Evolutionary conservation across 1,140 invertebrate species (phyloP), one percentile per base, ranked within the genome.

Genomic region (Muscidifurax raptorellus): DNA sequence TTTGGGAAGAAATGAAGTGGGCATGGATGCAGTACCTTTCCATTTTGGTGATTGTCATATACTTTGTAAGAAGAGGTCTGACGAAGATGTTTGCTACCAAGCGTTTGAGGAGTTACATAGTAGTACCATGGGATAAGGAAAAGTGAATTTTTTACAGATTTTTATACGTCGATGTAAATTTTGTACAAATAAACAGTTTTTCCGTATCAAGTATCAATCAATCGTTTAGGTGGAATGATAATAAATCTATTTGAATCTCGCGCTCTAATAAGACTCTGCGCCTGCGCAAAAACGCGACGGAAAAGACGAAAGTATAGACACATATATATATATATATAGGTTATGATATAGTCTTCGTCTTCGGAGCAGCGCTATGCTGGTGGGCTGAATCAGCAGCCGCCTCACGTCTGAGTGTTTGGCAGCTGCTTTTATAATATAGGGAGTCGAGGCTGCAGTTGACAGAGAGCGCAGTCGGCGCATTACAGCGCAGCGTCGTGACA

Each of bases 1-100:
- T 95, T 85, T 95, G 94, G 95, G 94, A 95, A 87, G 93, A 94
- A 86, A 90, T 95, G 18, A 95, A 95, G 90, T 95, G 95, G 94
- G 95, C 94, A 25, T 96, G 95, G 94, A 93, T 96, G 12, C 94
- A 94, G 83, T 94, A 94, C 86, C 83, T 94, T 44, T 92, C 93
- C 4, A 87, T 93, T 27, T 85, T 94, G 52, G 85, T 94, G 0
- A 87, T 93, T 3, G 90, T 91, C 32, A 76, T 90, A 6, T 93
- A 91, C n/a, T 72, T 93, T 75, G 67, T 87, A 0, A 91, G 88
- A 52, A 86, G 86, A 25, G 59, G 89, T 22, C 75, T 91, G 59
- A 87, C 89, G 25, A 89, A 88, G 78, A 85, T 92, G 30, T 89
- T 93, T 47, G 80, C 86, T 0, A 87, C 85, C 44, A 87, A 90